Evolutionary conservation across 2,113 vertebrate species (phyloP).

Genomic region (Hippocampus abdominalis): DNA sequence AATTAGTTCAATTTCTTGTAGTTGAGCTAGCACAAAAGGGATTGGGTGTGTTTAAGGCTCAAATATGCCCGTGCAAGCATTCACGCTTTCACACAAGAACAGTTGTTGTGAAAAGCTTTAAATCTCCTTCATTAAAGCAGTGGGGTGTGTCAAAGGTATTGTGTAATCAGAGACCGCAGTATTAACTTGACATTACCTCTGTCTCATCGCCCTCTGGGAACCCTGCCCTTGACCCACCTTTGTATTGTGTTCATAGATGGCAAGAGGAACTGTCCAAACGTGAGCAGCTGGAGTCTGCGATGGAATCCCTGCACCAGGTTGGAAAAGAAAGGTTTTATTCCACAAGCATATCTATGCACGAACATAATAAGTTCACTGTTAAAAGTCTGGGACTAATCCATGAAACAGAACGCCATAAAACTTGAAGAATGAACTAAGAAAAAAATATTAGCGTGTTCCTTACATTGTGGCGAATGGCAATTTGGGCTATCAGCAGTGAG

Average conservation of each 20-base stretch:
- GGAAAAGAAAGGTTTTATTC: constrained; percentile 32
- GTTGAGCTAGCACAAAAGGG: constrained; percentile 22
- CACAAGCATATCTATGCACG: neutral
- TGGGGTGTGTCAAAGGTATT: constrained; percentile 40
- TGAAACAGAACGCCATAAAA: too few species aligned
- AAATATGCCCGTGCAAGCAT: constrained; percentile 16
- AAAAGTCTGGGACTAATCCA: too few species aligned
- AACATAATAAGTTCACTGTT: too few species aligned
- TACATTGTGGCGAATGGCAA: too few species aligned
- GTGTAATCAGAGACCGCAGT: constrained; percentile 57
- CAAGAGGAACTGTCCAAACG: constrained; percentile 88
- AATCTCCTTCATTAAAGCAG: constrained; percentile 22
- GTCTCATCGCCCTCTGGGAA: constrained; percentile 31
- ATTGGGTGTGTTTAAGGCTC: constrained; percentile 23
- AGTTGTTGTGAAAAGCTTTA: neutral
- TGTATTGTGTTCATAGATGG: constrained; percentile 79
- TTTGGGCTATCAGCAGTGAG: too few species aligned
- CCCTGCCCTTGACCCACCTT: constrained; percentile 43
- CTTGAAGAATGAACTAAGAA: too few species aligned
- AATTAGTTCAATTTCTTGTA: neutral
- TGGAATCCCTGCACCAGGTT: constrained; percentile 89
- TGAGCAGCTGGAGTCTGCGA: constrained; percentile 84
- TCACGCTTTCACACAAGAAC: constrained; percentile 15
- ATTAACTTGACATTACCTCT: constrained; percentile 41
- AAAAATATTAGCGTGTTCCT: too few species aligned